Evolutionary conservation across 2,888 invertebrate genomes (phyloP).

Genomic region (Allolobophora icterica): DNA sequence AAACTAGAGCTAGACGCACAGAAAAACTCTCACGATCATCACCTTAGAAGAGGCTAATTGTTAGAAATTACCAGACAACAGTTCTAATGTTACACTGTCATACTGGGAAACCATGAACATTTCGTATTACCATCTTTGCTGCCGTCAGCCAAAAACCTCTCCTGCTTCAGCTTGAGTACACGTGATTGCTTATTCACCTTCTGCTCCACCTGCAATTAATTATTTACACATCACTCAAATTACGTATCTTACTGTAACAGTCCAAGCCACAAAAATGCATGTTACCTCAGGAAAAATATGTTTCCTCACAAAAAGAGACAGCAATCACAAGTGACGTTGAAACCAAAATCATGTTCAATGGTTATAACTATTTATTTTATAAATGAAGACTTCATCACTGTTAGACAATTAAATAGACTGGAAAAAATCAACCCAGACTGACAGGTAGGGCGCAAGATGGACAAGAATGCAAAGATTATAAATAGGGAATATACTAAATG

Average conservation of each 20-base stretch:
- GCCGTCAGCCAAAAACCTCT: slow-evolving; percentile 86
- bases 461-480: background rate
- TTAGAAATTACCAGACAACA: background rate
- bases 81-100: background rate
- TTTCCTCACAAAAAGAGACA: background rate
- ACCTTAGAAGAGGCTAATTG: background rate
- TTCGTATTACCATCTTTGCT: slow-evolving; percentile 31
- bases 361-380: background rate
- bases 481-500: background rate
- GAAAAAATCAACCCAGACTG: background rate
- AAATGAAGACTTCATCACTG: background rate
- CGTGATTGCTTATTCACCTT: slow-evolving; percentile 68
- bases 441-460: background rate
- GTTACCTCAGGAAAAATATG: no score
- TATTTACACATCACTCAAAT: background rate
- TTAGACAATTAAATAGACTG: background rate
- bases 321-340: background rate
- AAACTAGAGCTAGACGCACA: no score
- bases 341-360: background rate
- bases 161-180: slow-evolving; percentile 77
- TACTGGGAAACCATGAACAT: background rate
- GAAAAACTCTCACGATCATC: no score
- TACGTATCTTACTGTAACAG: background rate
- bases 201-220: slow-evolving; percentile 54
- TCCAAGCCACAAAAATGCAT: background rate